phyloP scores from a whole-genome alignment of 2,888 invertebrate genomes.

The Nezara viridula region DNA sequence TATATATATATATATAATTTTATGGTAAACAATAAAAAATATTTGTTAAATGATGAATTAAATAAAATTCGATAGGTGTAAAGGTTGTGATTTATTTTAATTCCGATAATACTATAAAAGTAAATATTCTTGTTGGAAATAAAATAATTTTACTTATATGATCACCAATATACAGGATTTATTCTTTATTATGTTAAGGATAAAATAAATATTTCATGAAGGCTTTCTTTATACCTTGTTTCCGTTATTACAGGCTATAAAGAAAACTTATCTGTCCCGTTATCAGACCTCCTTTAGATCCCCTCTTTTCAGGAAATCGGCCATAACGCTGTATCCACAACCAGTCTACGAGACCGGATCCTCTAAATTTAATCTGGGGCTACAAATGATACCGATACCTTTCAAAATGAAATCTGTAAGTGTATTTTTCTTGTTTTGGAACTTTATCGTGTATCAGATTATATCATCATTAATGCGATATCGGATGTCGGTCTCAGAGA shows the following conservation, averaged over 20 bases:
- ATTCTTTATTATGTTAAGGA: neutral
- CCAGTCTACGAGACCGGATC: neutral
- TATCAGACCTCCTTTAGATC: neutral
- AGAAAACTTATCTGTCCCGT: neutral
- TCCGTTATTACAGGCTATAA: neutral
- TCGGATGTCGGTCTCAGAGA: neutral
- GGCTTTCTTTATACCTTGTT: neutral
- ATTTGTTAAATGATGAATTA: too few relatives aligned
- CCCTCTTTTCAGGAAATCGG: neutral
- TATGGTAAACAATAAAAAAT: too few relatives aligned
- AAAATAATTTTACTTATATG: neutral
- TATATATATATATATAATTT: too few relatives aligned
- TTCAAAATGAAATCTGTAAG: neutral
- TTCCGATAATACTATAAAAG: too few relatives aligned
- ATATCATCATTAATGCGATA: neutral
- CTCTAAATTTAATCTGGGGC: neutral
- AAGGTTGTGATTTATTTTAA: too few relatives aligned
- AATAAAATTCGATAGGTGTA: too few relatives aligned
- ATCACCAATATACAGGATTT: neutral
- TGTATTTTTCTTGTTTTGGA: neutral
- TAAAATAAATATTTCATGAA: neutral
- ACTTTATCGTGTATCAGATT: neutral
- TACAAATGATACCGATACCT: neutral
- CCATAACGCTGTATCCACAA: neutral
- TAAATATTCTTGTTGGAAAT: too few relatives aligned